Conservation (phyloP, 2,888 invertebrate genomes). For the Heliconius charithonia region DNA sequence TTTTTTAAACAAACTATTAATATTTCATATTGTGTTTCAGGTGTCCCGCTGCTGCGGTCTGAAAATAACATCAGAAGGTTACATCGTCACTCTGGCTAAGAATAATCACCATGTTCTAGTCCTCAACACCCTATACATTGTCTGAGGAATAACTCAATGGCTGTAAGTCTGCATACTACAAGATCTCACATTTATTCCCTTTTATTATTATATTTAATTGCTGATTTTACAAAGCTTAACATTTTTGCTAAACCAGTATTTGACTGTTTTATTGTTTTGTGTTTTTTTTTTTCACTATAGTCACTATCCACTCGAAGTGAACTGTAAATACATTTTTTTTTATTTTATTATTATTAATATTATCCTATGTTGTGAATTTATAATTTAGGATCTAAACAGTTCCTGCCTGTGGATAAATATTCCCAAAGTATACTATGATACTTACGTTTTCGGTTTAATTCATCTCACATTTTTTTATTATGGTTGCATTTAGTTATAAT, state of each 20-base stretch:
- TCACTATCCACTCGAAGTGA: constrained; percentile 77
- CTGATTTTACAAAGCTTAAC: constrained; percentile 83
- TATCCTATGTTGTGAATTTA: constrained; percentile 64
- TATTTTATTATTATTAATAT: constrained; percentile 54
- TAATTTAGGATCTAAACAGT: constrained; percentile 57
- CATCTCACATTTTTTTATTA: constrained; percentile 71
- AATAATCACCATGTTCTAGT: constrained; percentile 99
- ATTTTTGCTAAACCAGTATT: constrained; percentile 84
- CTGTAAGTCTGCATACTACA: constrained; percentile 84
- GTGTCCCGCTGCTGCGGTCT: constrained; percentile 98
- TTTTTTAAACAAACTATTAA: not conserved
- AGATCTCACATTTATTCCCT: constrained; percentile 84
- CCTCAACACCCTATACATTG: constrained; percentile 96
- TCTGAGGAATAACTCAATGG: constrained; percentile 87
- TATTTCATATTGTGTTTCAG: constrained; percentile 74
- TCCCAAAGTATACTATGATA: constrained; percentile 78
- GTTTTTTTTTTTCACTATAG: constrained; percentile 78
- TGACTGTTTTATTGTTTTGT: constrained; percentile 80
- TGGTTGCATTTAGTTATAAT: constrained; percentile 83
- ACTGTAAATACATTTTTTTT: constrained; percentile 61
- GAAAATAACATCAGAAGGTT: constrained; percentile 98
- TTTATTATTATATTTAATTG: constrained; percentile 82
- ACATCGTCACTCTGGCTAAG: constrained; percentile 97
- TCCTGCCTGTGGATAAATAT: constrained; percentile 73
- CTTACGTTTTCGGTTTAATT: constrained; percentile 70